A percentile compares a stretch with the other conserved stretches of the same genome.
Conservation (phyloP, 2,797 vertebrate genomes). For the Acestrorhynchus altus region DNA sequence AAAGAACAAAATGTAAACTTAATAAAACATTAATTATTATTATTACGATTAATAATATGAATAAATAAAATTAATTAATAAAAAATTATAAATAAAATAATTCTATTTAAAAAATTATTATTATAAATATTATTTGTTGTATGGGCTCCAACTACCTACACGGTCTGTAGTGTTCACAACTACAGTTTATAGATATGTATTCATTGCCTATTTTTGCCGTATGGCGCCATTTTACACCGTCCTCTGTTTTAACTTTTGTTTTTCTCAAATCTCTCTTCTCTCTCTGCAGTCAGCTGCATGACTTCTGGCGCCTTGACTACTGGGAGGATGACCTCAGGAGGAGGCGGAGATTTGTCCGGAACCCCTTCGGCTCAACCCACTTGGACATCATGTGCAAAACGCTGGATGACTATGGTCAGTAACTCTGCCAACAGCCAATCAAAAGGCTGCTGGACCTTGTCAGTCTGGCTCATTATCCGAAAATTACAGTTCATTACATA, state of each 20-base stretch:
- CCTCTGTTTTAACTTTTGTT: constrained; percentile 55
- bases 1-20: too few species aligned
- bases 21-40: too few species aligned
- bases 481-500: constrained; percentile 37
- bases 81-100: too few species aligned
- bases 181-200: too few species aligned
- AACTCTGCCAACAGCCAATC: constrained; percentile 58
- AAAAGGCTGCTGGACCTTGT: constrained; percentile 42
- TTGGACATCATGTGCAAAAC: constrained; percentile 88
- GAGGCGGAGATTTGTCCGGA: constrained; percentile 93
- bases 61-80: background rate
- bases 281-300: constrained; percentile 86
- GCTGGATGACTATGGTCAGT: constrained; percentile 93
- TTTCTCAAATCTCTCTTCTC: constrained; percentile 59
- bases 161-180: too few species aligned
- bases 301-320: constrained; percentile 99
- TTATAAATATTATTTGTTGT: too few species aligned
- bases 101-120: background rate
- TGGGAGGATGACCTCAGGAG: constrained; percentile 98
- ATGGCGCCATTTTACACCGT: background rate
- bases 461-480: constrained; percentile 45
- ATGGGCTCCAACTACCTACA: too few species aligned
- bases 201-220: background rate
- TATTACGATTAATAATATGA: too few species aligned
- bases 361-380: constrained; percentile 95